phyloP scores from a whole-genome alignment of 1,140 invertebrate species.

The Zophobas atratus region DNA sequence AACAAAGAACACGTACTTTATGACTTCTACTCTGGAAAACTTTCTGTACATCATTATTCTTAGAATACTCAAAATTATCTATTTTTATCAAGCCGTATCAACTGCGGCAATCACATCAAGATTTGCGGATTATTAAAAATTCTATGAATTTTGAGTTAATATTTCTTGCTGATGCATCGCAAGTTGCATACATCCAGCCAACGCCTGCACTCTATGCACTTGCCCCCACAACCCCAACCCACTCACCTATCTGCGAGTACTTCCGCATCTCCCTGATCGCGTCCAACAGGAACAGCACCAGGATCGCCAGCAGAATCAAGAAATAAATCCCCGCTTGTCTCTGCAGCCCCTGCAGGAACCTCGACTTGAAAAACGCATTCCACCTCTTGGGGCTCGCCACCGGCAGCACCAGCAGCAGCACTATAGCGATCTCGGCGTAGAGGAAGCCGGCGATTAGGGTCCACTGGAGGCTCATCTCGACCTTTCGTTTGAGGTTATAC shows the following conservation, averaged over 20 bases:
- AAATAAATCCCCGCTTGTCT: conserved; percentile 92
- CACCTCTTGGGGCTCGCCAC: conserved; percentile 90
- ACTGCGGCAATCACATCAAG: no score
- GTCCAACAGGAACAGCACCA: conserved; percentile 89
- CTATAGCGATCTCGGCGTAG: conserved; percentile 90
- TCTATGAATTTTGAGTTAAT: no score
- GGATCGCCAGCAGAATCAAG: conserved; percentile 84
- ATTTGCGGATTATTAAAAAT: no score
- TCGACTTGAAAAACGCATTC: conserved; percentile 95
- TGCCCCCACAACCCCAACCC: not conserved
- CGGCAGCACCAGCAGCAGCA: conserved; percentile 89
- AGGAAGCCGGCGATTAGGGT: conserved; percentile 93
- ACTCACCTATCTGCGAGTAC: conserved; percentile 80
- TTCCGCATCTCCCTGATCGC: conserved; percentile 97
- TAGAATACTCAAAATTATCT: no score
- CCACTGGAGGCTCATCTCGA: conserved; percentile 96
- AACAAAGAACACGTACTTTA: no score
- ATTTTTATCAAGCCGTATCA: no score
- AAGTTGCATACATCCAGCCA: no score
- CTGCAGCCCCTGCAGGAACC: conserved; percentile 85
- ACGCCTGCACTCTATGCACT: no score
- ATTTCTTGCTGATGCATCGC: no score
- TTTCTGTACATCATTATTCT: no score
- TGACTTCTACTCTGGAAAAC: no score
- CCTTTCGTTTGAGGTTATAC: conserved; percentile 17